phyloP scores from a whole-genome alignment of 2,797 vertebrate genomes.

The Pelodytes ibericus region DNA sequence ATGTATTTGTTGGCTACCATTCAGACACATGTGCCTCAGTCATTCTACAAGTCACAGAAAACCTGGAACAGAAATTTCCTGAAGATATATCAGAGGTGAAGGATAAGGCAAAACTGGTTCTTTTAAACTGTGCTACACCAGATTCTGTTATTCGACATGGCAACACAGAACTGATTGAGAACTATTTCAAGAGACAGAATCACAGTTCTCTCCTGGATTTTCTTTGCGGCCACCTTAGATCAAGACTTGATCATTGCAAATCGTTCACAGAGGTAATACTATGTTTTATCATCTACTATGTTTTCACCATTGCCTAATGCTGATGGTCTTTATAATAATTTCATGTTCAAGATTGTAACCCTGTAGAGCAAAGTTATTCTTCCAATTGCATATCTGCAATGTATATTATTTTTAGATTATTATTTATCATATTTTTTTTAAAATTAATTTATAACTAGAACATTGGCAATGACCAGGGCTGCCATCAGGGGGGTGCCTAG shows the following conservation, averaged over 20 bases:
- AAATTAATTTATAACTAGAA: too few species aligned
- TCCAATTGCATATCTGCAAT: too few species aligned
- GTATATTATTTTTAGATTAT: too few species aligned
- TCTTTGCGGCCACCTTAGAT: constrained; percentile 69
- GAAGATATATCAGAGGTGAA: constrained; percentile 63
- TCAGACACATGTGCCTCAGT: constrained; percentile 89
- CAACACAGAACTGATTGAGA: constrained; percentile 62
- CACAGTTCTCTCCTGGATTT: constrained; percentile 85
- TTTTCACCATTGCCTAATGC: too few species aligned
- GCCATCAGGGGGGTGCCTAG: too few species aligned
- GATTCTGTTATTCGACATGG: constrained; percentile 87
- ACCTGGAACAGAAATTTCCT: constrained; percentile 56
- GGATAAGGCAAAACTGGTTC: constrained; percentile 73
- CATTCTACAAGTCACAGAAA: constrained; percentile 80
- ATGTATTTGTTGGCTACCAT: constrained; percentile 92
- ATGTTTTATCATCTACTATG: background rate
- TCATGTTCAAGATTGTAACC: too few species aligned
- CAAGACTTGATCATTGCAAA: background rate
- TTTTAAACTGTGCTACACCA: constrained; percentile 90
- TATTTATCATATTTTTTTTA: too few species aligned
- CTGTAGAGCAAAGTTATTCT: too few species aligned
- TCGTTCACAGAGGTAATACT: constrained; percentile 86
- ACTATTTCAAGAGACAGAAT: constrained; percentile 81
- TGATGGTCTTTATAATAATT: too few species aligned
- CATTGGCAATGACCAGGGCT: too few species aligned